Conservation (phyloP, 2,888 invertebrate species). For the Hirtodrosophila trivittata region DNA sequence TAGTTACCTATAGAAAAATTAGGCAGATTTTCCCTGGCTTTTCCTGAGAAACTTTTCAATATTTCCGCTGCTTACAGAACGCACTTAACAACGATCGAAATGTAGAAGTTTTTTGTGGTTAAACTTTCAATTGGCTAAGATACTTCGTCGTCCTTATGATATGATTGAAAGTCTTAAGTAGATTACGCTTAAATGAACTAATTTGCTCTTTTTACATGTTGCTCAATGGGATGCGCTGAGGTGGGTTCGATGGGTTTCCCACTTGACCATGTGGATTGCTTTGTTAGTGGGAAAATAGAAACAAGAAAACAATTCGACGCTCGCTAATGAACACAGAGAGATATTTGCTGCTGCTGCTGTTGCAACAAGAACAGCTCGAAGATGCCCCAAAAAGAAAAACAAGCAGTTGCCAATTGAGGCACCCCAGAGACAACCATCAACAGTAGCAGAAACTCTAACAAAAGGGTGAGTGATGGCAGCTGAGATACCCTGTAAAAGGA, state of each 20-base stretch:
- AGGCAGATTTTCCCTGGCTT: neutral
- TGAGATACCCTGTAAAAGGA: constrained; percentile 14
- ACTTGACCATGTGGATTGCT: constrained; percentile 35
- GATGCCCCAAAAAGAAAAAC: constrained; percentile 16
- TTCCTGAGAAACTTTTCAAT: neutral
- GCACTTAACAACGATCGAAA: constrained; percentile 35
- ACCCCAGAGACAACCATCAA: constrained; percentile 31
- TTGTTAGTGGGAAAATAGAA: constrained; percentile 32
- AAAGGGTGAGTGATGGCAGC: neutral
- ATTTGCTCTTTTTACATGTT: constrained; percentile 56
- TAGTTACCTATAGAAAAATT: neutral
- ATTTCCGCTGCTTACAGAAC: constrained; percentile 5
- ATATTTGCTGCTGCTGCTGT: too few relatives aligned
- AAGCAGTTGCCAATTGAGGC: constrained; percentile 37
- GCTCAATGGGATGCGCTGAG: constrained; percentile 25
- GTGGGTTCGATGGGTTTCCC: too few relatives aligned
- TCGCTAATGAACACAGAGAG: constrained; percentile 58
- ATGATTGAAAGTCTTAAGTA: constrained; percentile 48
- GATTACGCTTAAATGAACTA: constrained; percentile 66
- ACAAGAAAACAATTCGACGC: constrained; percentile 24
- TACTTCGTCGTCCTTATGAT: constrained; percentile 30
- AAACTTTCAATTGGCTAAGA: constrained; percentile 53
- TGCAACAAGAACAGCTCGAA: constrained; percentile 30
- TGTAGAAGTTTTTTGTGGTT: constrained; percentile 10
- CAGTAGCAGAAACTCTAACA: constrained; percentile 5